A percentile compares a stretch with the other conserved stretches of the same genome.
phyloP scores from a whole-genome alignment of 2,797 vertebrate genomes.

The Sus cebifrons region DNA sequence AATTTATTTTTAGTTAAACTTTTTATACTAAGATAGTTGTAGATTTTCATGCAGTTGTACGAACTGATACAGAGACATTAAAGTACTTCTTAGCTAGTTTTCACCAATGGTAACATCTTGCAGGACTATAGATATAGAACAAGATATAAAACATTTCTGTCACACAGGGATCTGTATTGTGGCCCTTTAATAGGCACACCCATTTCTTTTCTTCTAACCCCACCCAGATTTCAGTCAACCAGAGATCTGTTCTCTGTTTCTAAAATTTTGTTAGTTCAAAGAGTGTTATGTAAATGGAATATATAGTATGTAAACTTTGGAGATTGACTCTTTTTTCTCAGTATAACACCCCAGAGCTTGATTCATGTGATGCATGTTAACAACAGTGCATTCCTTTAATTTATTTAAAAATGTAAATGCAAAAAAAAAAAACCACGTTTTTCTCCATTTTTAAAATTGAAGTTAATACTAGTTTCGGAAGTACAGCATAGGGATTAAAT shows the following conservation, averaged over 20 bases:
- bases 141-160: background rate
- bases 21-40: background rate
- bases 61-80: background rate
- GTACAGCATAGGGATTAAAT: too few species aligned
- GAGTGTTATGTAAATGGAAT: background rate
- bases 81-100: background rate
- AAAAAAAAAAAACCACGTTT: too few species aligned
- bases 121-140: background rate
- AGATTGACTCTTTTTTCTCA: conserved; percentile 26
- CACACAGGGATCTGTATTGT: background rate
- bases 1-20: background rate
- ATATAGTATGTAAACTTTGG: background rate
- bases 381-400: background rate
- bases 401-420: too few species aligned
- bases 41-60: background rate
- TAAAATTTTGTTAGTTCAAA: conserved; percentile 17
- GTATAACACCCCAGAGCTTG: background rate
- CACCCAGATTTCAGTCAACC: background rate
- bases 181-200: background rate
- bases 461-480: too few species aligned
- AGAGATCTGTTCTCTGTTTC: background rate
- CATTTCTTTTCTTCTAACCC: background rate
- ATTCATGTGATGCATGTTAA: background rate
- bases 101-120: background rate
- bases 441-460: too few species aligned